Base-by-base conservation (phyloP, 2,888 invertebrate species). In the Leucania comma region DNA sequence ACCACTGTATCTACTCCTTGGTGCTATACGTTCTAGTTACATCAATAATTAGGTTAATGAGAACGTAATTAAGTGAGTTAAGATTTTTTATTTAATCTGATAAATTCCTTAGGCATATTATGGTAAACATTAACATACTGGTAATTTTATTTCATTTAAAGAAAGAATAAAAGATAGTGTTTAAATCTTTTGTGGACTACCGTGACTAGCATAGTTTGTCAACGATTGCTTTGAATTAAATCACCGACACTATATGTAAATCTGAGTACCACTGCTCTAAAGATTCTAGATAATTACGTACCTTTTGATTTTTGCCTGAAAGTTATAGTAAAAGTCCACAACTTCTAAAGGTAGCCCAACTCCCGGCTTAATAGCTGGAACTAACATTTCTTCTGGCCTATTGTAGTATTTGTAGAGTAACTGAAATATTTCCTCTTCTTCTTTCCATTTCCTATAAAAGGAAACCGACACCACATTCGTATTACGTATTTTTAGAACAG, bases 341-440 rank as follows among this genome's bases (percentile, higher is more conserved):
- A 96, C 77, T 86, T 92, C 91, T 8, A 20, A 3, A 4, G 95
- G 95, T 65, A 93, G 75, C 24, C 91, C 93, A 22, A 68, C 65
- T 4, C 95, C 95, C 2, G 95, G 94, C 66, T 80, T 89, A 22
- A 94, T 86, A 48, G 90, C 91, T 26, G 95, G 94, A 9, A 96
- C 88, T 48, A 95, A 82, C 89, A 96, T 94, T 85, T 95, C 95
- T 20, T 93, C 92, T 1, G 95, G 95, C 72, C 93, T 94, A 73
- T 93, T 91, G 64, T 96, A 96, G 86, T 94, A 96, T 86, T 90
- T 94, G 78, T 88, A 86, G 2, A 96, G 83, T 63, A 95, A 83
- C 53, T 93, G 90, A 84, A 88, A 92, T n/a, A 93, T 86, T 71
- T 93, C 93, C 9, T 96, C 94, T 84, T 96, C 96, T 81, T 92